Evolutionary conservation across 2,797 vertebrate genomes (phyloP).

Genomic region (Sebastes minor): DNA sequence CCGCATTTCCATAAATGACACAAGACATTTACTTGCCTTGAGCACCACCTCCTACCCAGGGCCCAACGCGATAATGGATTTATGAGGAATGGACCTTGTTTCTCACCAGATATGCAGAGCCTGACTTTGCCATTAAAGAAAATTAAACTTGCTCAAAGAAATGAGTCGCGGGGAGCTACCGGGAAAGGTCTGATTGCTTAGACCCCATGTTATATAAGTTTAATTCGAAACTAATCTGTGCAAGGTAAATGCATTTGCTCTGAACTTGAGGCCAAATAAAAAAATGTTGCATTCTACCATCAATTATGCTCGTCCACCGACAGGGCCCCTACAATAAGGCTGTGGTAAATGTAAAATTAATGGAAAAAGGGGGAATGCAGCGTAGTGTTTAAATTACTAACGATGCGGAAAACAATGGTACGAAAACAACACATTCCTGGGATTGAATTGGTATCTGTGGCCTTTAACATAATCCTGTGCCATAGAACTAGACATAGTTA

Average conservation of each 20-base stretch:
- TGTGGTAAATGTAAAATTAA: conserved; percentile 39
- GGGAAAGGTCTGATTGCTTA: conserved; percentile 67
- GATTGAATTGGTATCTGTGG: background rate
- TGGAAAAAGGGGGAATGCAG: conserved; percentile 8
- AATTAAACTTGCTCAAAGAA: conserved; percentile 75
- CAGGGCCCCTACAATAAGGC: conserved; percentile 27
- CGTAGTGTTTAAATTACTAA: conserved; percentile 12
- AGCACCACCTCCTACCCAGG: conserved; percentile 42
- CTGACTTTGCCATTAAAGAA: conserved; percentile 71
- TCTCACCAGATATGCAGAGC: conserved; percentile 62
- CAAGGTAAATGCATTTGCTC: conserved; percentile 73
- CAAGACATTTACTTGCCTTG: conserved; percentile 53
- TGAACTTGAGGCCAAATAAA: conserved; percentile 60
- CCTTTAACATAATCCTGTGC: background rate
- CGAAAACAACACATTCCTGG: background rate
- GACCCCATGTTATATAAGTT: conserved; percentile 64
- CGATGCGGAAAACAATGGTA: background rate
- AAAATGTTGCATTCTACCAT: conserved; percentile 44
- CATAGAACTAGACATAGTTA: background rate
- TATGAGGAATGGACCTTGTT: conserved; percentile 70
- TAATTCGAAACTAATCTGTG: conserved; percentile 74
- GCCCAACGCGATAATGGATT: conserved; percentile 58
- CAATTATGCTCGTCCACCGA: conserved; percentile 46
- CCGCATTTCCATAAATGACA: conserved; percentile 50
- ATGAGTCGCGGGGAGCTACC: conserved; percentile 54